phyloP scores from a whole-genome alignment of 2,888 invertebrate species.

The Cataglyphis livida region DNA sequence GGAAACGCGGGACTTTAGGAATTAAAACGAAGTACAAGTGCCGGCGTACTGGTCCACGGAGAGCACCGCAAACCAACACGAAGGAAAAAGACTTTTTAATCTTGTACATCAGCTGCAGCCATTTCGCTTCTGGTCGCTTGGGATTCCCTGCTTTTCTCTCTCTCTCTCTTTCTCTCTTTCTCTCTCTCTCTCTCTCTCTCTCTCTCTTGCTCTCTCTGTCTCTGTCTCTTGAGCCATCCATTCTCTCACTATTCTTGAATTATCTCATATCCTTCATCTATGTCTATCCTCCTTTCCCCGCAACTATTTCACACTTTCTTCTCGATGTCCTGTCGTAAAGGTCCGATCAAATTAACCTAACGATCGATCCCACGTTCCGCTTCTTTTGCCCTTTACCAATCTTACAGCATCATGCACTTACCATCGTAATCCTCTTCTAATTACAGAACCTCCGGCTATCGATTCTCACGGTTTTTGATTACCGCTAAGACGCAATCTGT shows the following conservation, averaged over 20 bases:
- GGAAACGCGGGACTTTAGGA: conserved; percentile 43
- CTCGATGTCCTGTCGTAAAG: conserved; percentile 27
- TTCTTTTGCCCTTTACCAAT: background rate
- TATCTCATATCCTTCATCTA: conserved; percentile 28
- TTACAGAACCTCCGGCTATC: background rate
- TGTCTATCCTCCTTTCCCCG: conserved; percentile 5
- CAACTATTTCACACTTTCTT: conserved; percentile 41
- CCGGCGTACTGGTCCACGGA: conserved; percentile 30
- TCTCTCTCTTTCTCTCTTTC: background rate
- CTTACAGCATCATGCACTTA: conserved; percentile 27
- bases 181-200: background rate
- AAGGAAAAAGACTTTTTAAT: conserved; percentile 60
- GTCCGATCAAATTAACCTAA: conserved; percentile 68
- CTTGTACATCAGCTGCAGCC: conserved; percentile 70
- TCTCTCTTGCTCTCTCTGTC: background rate
- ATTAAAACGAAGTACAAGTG: conserved; percentile 67
- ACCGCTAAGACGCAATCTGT: conserved; percentile 64
- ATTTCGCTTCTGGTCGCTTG: conserved; percentile 61
- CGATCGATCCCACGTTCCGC: conserved; percentile 60
- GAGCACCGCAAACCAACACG: conserved; percentile 36
- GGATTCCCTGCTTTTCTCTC: conserved; percentile 38
- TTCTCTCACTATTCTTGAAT: conserved; percentile 17
- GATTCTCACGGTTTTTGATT: conserved; percentile 60
- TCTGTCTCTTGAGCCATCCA: background rate
- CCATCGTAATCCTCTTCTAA: conserved; percentile 6